Evolutionary conservation across 2,113 vertebrate genomes (phyloP), one percentile per base, ranked within the genome.

Genomic region (Triplophysa siluroides): DNA sequence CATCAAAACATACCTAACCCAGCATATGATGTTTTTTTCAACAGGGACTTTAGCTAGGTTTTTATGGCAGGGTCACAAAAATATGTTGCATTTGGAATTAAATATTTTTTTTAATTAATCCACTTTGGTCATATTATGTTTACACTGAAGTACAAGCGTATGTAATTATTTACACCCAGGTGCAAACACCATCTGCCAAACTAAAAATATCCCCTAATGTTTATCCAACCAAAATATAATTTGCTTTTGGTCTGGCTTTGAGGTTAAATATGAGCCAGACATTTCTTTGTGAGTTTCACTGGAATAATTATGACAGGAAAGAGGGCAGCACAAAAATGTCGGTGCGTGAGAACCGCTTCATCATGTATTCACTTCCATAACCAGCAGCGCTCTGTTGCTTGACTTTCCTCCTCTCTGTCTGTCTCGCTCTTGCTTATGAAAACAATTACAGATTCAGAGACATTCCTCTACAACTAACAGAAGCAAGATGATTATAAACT

Each of bases 401-500:
- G 65, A n/a, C 24, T 61, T 84, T 73, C 45, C 79, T 76, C 77
- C 75, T 83, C 83, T 87, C 81, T 87, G 43, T 56, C 85, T 80
- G 79, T 85, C 84, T 84, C 61, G 52, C 72, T 38, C 13, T 41
- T 62, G 16, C 81, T 73, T 75, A 73, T 72, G 86, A 84, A 83
- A 81, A 66, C 79, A 81, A 38, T 74, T 65, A 66, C 73, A 67
- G 78, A 82, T 84, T 85, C 83, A 87, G 79, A 86, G 83, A 85
- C 80, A 81, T 84, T 86, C 83, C 78, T 84, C 73, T 65, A 82
- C 78, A 71, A 69, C 58, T 7, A 85, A 82, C 86, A 89, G 83
- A 86, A 89, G 87, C 77, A 71, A 79, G 63, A 81, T 89, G 86
- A 86, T 85, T 85, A 82, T 83, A 78, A 89, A 79, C 33, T 85